Evolutionary conservation across 2,113 vertebrate species (phyloP).

Genomic region (Plecotus auritus): DNA sequence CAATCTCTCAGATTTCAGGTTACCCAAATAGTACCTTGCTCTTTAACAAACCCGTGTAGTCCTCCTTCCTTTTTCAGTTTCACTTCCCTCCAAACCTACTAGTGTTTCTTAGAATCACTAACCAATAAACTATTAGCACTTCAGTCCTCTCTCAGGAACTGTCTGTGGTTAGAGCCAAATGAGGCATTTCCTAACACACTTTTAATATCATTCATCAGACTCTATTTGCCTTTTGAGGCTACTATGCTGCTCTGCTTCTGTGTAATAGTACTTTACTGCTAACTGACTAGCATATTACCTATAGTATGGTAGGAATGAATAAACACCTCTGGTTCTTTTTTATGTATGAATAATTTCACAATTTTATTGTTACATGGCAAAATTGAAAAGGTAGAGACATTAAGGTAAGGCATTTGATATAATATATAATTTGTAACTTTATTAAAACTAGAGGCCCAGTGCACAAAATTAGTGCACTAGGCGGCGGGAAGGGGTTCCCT

Average conservation of each 20-base stretch:
- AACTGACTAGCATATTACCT: neutral
- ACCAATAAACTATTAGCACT: neutral
- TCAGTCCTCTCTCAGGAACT: neutral
- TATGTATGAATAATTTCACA: neutral
- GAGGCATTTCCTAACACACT: neutral
- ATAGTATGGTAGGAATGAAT: neutral
- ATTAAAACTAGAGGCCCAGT: neutral
- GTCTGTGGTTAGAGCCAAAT: neutral
- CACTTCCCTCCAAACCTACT: neutral
- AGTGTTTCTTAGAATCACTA: neutral
- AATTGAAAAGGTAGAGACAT: neutral
- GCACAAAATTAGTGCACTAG: no score
- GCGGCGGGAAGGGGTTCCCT: no score
- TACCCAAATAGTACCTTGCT: neutral
- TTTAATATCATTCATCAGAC: neutral
- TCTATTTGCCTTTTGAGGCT: neutral
- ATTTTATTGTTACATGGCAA: neutral
- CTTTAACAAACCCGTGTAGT: accelerated
- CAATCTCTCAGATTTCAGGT: neutral
- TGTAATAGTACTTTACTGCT: neutral
- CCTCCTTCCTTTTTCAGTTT: neutral
- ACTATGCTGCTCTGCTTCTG: neutral
- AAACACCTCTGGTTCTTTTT: neutral
- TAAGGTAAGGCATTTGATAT: neutral
- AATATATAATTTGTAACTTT: neutral